Evolutionary conservation across 2,113 vertebrate species (phyloP), one percentile per base, ranked within the genome.

Genomic region (Triplophysa rosa): DNA sequence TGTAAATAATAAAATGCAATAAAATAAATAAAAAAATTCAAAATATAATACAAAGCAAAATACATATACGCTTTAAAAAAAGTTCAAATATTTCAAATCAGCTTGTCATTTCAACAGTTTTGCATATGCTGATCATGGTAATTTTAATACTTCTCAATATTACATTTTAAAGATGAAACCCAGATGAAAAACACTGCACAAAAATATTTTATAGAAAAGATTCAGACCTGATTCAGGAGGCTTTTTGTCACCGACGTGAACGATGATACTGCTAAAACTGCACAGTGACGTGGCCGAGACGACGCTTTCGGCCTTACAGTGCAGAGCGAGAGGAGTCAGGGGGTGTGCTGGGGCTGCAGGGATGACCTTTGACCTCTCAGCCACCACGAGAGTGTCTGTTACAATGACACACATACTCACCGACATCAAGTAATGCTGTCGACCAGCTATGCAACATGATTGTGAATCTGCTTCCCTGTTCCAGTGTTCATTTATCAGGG

Each of bases 221-320:
- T 40, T 24, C 49, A 26, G 26, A 93, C 95, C 95, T 89, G 94
- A 95, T 87, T 96, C 95, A 26, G 92, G 95, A 81, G 94, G 94
- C 82, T 96, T 96, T 92, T 96, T 96, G 92, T 96, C 95, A 87
- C 95, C 95, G 74, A 96, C 96, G 83, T 96, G 95, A 88, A 97
- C 95, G 83, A 96, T 96, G 88, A 95, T 97, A 82, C 95, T 96
- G 92, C 95, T 97, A 93, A 96, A 97, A 92, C 95, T 97, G 89
- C 96, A 96, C 91, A 95, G 95, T 69, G 95, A 96, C 42, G 94
- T 96, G 87, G 93, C 70, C 9, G 95, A 97, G 21, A 91, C 93
- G 88, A 96, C 95, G 29, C 96, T 97, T 89, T 95, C 95, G 0
- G 96, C 95, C 91, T 96, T 95, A 88, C 92, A 91, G 89, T 91